Percentiles rank a stretch among this genome's conserved stretches.
Conservation (phyloP, 2,113 vertebrate genomes). For the Meriones unguiculatus region DNA sequence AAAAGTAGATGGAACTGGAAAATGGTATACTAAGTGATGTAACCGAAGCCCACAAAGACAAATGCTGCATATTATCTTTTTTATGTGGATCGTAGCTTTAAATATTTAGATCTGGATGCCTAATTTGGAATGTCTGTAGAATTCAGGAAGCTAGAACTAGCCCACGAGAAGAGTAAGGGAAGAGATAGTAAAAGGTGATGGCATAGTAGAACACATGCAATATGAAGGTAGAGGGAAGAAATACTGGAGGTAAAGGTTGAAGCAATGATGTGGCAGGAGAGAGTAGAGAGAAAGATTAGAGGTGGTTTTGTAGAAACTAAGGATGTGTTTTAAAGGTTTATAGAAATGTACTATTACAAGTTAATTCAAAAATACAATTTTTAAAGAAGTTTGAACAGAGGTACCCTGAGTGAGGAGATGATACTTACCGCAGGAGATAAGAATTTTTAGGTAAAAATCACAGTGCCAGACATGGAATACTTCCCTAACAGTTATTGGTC, state of each 20-base stretch:
- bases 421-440: neutral
- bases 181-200: neutral
- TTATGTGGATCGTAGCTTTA: neutral
- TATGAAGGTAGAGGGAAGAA: too few relatives aligned
- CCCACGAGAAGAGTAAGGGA: neutral
- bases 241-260: neutral
- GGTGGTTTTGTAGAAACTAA: neutral
- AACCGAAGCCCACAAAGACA: neutral
- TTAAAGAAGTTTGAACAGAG: neutral
- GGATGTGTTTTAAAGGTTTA: neutral
- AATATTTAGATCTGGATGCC: neutral
- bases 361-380: neutral
- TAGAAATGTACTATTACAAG: neutral
- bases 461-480: neutral
- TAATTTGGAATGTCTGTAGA: neutral
- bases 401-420: neutral
- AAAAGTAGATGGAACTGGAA: neutral
- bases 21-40: neutral
- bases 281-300: neutral
- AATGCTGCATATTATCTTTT: neutral
- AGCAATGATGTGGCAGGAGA: neutral
- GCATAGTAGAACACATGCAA: neutral
- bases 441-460: neutral
- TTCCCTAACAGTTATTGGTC: neutral
- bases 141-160: neutral